phyloP scores from a whole-genome alignment of 2,113 vertebrate genomes.

The Gnathonemus longibarbis region DNA sequence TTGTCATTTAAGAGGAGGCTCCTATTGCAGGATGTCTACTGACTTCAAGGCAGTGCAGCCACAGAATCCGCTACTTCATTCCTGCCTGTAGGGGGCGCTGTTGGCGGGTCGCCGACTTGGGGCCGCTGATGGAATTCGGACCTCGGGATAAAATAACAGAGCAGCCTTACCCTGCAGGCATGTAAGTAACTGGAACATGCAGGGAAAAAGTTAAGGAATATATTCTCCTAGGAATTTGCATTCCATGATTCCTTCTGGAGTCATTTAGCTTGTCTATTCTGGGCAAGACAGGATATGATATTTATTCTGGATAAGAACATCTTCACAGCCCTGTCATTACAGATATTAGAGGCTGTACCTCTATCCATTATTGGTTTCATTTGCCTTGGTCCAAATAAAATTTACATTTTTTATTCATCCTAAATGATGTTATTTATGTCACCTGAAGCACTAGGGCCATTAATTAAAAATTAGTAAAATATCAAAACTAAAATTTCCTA shows the following conservation, averaged over 20 bases:
- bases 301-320: not conserved
- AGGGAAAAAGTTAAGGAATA: not conserved
- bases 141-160: not conserved
- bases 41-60: not conserved
- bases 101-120: not conserved
- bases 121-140: not conserved
- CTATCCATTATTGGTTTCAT: not conserved
- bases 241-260: not conserved
- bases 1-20: not conserved
- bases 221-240: not conserved
- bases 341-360: not conserved
- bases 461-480: not conserved
- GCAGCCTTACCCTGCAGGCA: not conserved
- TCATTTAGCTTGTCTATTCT: not conserved
- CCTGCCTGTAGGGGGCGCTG: not conserved
- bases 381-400: not conserved
- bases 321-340: not conserved
- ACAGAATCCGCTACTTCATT: not conserved
- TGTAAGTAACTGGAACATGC: not conserved
- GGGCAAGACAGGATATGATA: not conserved
- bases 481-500: not conserved
- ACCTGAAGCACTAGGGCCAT: not conserved
- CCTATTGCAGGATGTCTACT: not conserved
- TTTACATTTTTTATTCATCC: not conserved
- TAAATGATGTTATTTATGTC: not conserved